A percentile compares a stretch with the other conserved stretches of the same genome.
These are phyloP conservation scores for Andricus quercusramuli DNA, from an alignment of 2,888 invertebrate species.

Conservation along the genomic window DNA sequence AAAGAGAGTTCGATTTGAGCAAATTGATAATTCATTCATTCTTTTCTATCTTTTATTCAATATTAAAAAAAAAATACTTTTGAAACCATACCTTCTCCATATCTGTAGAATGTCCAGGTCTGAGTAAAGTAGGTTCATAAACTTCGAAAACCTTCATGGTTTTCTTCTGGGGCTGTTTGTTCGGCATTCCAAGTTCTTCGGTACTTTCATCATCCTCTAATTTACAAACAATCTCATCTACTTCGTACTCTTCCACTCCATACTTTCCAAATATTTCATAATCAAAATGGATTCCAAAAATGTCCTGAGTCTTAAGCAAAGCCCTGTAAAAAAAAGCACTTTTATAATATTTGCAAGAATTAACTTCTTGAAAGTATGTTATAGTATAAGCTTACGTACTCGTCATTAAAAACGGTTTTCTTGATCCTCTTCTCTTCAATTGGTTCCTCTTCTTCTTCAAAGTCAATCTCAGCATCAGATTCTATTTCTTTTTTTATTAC, in stretches of 20 bases:
- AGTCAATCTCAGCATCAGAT: background rate
- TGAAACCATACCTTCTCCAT: conserved; percentile 85
- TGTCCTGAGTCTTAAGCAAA: conserved; percentile 97
- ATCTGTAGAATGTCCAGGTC: conserved; percentile 95
- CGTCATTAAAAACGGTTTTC: conserved; percentile 89
- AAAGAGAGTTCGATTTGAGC: conserved; percentile 7
- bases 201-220: conserved; percentile 76
- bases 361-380: background rate
- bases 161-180: conserved; percentile 86
- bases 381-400: conserved; percentile 80
- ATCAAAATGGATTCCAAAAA: conserved; percentile 98
- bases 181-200: conserved; percentile 84
- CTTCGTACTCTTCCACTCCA: conserved; percentile 88
- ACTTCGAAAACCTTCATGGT: conserved; percentile 88
- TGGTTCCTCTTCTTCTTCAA: conserved; percentile 84
- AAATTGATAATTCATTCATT: background rate
- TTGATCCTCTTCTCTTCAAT: conserved; percentile 89
- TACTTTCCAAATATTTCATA: conserved; percentile 92
- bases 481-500: conserved; percentile 46
- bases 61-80: background rate
- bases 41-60: background rate
- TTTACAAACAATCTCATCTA: conserved; percentile 89
- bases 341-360: background rate
- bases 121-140: conserved; percentile 97
- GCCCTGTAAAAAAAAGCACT: conserved; percentile 80